A percentile compares a stretch with the other conserved stretches of the same genome.
Conservation (phyloP, 2,888 invertebrate genomes). For the Neoscelio sp. region DNA sequence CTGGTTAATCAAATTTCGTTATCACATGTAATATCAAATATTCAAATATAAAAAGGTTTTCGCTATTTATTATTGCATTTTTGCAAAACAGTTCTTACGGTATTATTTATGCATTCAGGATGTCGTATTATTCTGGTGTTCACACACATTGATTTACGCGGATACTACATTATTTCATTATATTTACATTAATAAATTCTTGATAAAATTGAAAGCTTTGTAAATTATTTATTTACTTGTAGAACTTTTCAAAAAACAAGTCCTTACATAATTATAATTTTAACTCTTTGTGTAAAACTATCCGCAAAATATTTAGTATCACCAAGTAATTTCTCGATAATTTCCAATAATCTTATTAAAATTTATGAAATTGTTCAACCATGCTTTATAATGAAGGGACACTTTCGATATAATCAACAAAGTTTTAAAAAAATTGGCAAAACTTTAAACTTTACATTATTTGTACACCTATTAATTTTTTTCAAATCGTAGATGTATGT, state of each 20-base stretch:
- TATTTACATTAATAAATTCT: too few species aligned
- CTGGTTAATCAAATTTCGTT: conserved; percentile 35
- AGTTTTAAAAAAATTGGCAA: too few species aligned
- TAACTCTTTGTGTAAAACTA: too few species aligned
- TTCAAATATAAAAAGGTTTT: background rate
- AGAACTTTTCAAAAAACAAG: background rate
- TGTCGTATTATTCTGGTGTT: too few species aligned
- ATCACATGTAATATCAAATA: conserved; percentile 19
- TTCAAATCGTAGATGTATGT: too few species aligned
- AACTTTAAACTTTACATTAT: too few species aligned
- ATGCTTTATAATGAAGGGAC: background rate
- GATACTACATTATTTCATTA: too few species aligned
- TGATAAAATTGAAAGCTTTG: too few species aligned
- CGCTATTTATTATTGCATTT: conserved; percentile 19
- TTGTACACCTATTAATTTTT: too few species aligned
- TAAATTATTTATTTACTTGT: background rate
- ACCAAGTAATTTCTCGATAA: background rate
- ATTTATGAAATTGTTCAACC: background rate
- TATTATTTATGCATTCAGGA: too few species aligned
- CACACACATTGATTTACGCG: too few species aligned
- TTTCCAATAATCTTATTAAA: background rate
- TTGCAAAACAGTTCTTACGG: conserved; percentile 4
- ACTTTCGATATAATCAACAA: background rate
- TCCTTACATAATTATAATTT: background rate
- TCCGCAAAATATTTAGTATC: background rate